A percentile compares a stretch with the other conserved stretches of the same genome.
Conservation (phyloP, 1,140 invertebrate species). For the Neodiprion pinetum region DNA sequence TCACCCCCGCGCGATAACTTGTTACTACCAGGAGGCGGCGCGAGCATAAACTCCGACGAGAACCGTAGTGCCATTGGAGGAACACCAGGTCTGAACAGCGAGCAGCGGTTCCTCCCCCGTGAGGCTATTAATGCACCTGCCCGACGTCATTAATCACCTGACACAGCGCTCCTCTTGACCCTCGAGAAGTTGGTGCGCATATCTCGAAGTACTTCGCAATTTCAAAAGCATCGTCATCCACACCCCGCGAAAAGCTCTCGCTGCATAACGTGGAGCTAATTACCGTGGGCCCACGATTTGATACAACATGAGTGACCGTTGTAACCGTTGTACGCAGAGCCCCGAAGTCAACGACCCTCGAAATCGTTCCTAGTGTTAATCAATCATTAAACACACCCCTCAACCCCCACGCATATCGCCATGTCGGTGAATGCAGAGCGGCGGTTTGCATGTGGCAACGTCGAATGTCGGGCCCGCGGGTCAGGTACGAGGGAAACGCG, state of each 20-base stretch:
- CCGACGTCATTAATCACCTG: constrained; percentile 50
- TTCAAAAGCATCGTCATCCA: constrained; percentile 6
- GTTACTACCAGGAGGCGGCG: constrained; percentile 2
- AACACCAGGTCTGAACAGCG: constrained; percentile 21
- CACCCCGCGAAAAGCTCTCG: not conserved
- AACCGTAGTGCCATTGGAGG: not conserved
- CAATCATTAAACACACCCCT: not conserved
- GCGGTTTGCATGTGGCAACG: not conserved
- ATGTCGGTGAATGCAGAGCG: no score
- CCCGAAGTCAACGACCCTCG: no score
- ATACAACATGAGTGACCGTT: no score
- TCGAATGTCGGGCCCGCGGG: not conserved
- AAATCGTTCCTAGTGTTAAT: not conserved
- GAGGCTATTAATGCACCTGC: constrained; percentile 51
- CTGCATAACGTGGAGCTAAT: no score
- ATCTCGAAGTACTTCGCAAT: no score
- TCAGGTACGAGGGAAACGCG: not conserved
- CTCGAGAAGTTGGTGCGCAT: not conserved
- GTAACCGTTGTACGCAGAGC: no score
- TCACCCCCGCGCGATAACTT: not conserved
- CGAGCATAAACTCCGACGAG: constrained; percentile 1
- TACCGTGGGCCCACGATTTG: no score
- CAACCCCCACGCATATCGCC: not conserved
- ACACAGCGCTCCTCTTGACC: constrained; percentile 16
- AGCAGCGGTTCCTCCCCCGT: constrained; percentile 34